Evolutionary conservation across 2,113 vertebrate species (phyloP).

Genomic region (Oreotrochilus melanogaster): DNA sequence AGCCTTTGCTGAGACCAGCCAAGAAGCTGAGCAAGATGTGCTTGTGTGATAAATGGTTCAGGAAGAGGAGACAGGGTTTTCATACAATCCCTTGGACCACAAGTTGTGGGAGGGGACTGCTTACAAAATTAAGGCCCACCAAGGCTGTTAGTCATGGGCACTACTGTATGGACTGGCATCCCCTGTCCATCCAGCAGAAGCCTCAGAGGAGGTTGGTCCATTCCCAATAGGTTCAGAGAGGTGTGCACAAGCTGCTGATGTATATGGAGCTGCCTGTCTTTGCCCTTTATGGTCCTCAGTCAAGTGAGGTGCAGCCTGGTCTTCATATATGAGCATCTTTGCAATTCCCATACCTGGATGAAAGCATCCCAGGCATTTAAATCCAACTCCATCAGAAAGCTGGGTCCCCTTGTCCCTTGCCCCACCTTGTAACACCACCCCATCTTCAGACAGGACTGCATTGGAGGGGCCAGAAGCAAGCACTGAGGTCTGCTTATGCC

Average conservation of each 20-base stretch:
- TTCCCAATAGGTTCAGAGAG: background rate
- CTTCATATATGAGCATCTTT: background rate
- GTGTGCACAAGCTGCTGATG: background rate
- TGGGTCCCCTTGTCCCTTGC: background rate
- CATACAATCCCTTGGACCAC: background rate
- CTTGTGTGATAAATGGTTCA: background rate
- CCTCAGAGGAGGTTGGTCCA: rapidly evolving
- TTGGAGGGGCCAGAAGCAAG: background rate
- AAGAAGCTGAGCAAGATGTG: background rate
- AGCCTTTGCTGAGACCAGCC: background rate
- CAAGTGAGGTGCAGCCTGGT: background rate
- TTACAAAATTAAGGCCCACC: background rate
- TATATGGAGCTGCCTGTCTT: background rate
- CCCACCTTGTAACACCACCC: rapidly evolving
- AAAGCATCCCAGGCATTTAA: background rate
- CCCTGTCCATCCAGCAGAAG: background rate
- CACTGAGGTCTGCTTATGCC: background rate
- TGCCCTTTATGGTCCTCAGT: background rate
- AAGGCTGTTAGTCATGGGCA: background rate
- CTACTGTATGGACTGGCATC: background rate
- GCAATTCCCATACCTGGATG: rapidly evolving
- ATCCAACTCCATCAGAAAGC: background rate
- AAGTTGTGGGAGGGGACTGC: rapidly evolving
- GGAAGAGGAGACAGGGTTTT: background rate
- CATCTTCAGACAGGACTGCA: background rate